Evolutionary conservation across 1,140 invertebrate species (phyloP).

Genomic region (Popillia japonica): DNA sequence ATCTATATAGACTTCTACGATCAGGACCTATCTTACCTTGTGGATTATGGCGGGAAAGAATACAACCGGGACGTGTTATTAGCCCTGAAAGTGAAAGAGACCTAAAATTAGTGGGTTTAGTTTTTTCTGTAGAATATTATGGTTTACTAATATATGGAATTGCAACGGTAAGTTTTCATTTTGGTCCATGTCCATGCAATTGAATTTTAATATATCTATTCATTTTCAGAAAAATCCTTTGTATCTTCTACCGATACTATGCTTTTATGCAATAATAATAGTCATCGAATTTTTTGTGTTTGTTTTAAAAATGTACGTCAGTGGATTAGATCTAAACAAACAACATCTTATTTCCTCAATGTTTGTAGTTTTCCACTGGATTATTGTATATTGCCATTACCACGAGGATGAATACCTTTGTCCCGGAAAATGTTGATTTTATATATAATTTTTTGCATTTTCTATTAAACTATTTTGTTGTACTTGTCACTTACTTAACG

Average conservation of each 20-base stretch:
- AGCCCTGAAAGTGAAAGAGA: slow-evolving; percentile 52
- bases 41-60: slow-evolving; percentile 48
- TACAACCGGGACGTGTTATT: slow-evolving; percentile 50
- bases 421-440: not conserved
- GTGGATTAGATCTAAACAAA: slow-evolving; percentile 51
- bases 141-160: slow-evolving; percentile 52
- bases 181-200: not conserved
- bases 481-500: too few species aligned
- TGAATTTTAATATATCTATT: not conserved
- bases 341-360: slow-evolving; percentile 47
- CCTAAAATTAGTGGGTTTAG: slow-evolving; percentile 52
- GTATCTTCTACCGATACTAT: slow-evolving; percentile 53
- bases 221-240: slow-evolving; percentile 50
- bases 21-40: slow-evolving; percentile 52
- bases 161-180: slow-evolving; percentile 48
- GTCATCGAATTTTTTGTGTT: slow-evolving; percentile 51
- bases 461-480: not conserved
- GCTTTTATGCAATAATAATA: slow-evolving; percentile 53
- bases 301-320: slow-evolving; percentile 47
- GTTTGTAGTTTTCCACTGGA: slow-evolving; percentile 55
- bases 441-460: not conserved
- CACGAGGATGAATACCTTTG: not conserved
- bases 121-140: slow-evolving; percentile 56
- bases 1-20: slow-evolving; percentile 53
- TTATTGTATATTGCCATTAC: slow-evolving; percentile 49